These are phyloP conservation scores for Papilio aristodemus DNA, from an alignment of 1,140 invertebrate species.

Conservation along the genomic window DNA sequence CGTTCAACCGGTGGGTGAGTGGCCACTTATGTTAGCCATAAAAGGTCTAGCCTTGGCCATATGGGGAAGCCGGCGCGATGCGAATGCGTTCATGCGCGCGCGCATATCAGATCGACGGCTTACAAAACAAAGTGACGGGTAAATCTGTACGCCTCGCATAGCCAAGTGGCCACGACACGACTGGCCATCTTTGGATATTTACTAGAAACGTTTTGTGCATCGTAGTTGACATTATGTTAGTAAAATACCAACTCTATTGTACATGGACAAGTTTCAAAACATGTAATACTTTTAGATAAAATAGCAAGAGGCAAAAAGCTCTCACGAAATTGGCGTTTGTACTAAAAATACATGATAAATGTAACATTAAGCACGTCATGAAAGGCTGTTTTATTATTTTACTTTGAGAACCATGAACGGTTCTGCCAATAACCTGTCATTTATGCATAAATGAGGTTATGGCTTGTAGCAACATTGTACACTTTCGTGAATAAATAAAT, in stretches of 20 bases:
- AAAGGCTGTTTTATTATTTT: not conserved
- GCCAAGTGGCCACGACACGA: not conserved
- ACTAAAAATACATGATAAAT: not conserved
- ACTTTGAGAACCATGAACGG: not conserved
- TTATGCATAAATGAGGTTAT: not conserved
- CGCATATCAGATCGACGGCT: slow-evolving; percentile 70
- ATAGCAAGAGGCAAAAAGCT: not conserved
- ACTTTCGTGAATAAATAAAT: not conserved
- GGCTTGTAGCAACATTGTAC: not conserved
- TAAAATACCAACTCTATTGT: not conserved
- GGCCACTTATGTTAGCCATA: slow-evolving; percentile 78
- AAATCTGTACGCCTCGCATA: slow-evolving; percentile 52
- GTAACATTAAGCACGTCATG: not conserved
- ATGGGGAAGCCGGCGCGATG: slow-evolving; percentile 73
- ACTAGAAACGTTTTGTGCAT: not conserved
- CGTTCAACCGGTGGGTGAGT: slow-evolving; percentile 77
- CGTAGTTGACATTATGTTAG: not conserved
- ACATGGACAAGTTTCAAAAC: no score
- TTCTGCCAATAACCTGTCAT: not conserved
- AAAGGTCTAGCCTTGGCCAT: slow-evolving; percentile 77
- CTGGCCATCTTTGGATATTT: slow-evolving; percentile 1
- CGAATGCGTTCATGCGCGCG: slow-evolving; percentile 76
- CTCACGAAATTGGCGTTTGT: not conserved
- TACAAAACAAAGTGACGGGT: slow-evolving; percentile 69
- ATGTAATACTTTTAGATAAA: not conserved